Percentiles rank a stretch among this genome's conserved stretches.
phyloP scores from a whole-genome alignment of 2,113 vertebrate species.

The Anolis sagrei region DNA sequence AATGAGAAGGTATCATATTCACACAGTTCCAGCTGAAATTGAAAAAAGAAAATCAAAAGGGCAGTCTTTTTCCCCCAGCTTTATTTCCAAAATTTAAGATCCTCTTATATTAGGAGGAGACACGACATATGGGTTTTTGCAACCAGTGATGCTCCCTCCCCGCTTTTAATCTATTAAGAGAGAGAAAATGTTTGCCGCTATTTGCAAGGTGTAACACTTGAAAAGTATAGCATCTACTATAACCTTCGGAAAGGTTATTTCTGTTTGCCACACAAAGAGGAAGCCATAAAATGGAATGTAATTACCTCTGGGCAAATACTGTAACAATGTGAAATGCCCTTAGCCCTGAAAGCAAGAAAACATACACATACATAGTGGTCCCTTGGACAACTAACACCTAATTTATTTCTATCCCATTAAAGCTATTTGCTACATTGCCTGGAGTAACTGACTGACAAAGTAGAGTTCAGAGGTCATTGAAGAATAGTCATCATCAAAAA shows the following conservation, averaged over 20 bases:
- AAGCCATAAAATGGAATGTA: slow-evolving; percentile 16
- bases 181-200: background rate
- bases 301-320: background rate
- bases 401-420: slow-evolving; percentile 24
- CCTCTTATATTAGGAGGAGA: background rate
- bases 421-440: slow-evolving; percentile 18
- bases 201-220: background rate
- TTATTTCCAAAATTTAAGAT: background rate
- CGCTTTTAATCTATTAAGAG: background rate
- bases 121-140: background rate
- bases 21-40: background rate
- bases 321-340: background rate
- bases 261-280: background rate
- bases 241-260: slow-evolving; percentile 27
- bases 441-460: slow-evolving; percentile 39
- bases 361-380: slow-evolving; percentile 1
- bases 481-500: slow-evolving; percentile 42
- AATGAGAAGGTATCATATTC: background rate
- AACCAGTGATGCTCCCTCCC: background rate
- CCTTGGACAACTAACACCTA: background rate
- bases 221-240: background rate
- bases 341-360: background rate
- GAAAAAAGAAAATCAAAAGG: background rate
- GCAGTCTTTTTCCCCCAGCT: background rate
- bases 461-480: slow-evolving; percentile 16